phyloP scores from a whole-genome alignment of 1,140 invertebrate genomes.

The Philotrypesis tridentata region DNA sequence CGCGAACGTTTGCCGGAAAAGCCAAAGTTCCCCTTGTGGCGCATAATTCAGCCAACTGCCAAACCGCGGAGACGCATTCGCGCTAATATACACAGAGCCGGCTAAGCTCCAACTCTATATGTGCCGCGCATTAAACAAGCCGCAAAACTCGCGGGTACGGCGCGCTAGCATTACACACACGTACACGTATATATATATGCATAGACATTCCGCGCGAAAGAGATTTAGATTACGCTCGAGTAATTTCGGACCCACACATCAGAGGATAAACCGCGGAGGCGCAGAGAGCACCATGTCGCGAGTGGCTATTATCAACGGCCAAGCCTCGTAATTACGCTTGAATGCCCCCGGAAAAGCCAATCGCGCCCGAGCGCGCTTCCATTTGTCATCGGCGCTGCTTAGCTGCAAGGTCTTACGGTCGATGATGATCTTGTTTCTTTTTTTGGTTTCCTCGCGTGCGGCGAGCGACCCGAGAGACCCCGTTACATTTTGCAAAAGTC shows the following conservation, averaged over 20 bases:
- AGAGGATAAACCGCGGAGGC: neutral
- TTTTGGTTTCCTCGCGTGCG: no score
- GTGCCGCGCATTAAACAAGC: conserved; percentile 10
- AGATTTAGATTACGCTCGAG: conserved; percentile 21
- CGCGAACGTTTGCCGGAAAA: neutral
- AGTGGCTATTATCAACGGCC: neutral
- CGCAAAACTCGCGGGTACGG: conserved; percentile 8
- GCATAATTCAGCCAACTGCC: neutral
- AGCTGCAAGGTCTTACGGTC: neutral
- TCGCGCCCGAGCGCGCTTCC: neutral
- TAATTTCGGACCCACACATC: conserved; percentile 6
- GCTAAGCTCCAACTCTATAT: neutral
- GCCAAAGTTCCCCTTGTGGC: neutral
- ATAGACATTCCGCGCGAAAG: no score
- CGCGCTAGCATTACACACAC: no score
- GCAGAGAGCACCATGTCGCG: neutral
- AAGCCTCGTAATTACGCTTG: conserved; percentile 21
- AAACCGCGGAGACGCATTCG: neutral
- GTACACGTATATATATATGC: no score
- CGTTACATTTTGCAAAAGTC: no score
- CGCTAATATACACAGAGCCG: neutral
- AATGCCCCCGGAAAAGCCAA: conserved; percentile 21
- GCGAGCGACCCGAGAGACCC: no score
- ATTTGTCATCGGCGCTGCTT: neutral
- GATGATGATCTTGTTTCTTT: neutral